A percentile compares a stretch with the other conserved stretches of the same genome.
Evolutionary conservation across 2,888 invertebrate species (phyloP).

Genomic region (Tachina lurida): DNA sequence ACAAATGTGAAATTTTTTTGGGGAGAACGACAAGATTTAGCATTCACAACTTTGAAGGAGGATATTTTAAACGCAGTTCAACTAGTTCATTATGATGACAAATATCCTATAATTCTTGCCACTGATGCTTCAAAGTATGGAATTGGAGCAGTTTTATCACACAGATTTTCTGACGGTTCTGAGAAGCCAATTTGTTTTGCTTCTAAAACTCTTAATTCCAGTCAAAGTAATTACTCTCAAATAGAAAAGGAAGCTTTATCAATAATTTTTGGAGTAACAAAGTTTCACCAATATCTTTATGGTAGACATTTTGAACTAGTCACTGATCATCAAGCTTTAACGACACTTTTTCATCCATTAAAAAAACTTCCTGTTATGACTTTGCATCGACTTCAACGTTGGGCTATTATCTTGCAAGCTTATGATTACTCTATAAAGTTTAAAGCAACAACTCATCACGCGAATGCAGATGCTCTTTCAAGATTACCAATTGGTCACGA

Average conservation of each 20-base stretch:
- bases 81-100: constrained; percentile 60
- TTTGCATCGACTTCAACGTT: constrained; percentile 28
- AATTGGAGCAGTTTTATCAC: constrained; percentile 1
- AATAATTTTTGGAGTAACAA: no score
- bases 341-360: constrained; percentile 54
- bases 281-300: no score
- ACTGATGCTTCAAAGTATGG: no score
- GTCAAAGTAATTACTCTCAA: no score
- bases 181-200: constrained; percentile 64
- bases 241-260: no score
- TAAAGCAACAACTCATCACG: constrained; percentile 18
- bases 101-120: constrained; percentile 2
- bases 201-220: constrained; percentile 58
- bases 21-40: no score
- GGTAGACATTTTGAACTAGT: no score
- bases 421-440: constrained; percentile 12
- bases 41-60: constrained; percentile 13
- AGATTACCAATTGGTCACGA: constrained; percentile 37
- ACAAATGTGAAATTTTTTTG: no score
- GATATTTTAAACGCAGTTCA: constrained; percentile 48
- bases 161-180: constrained; percentile 22
- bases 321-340: no score
- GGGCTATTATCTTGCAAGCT: no score
- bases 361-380: constrained; percentile 54
- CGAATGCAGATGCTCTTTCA: constrained; percentile 38